Evolutionary conservation across 2,797 vertebrate genomes (phyloP).

Genomic region (Molossus alvarezi): DNA sequence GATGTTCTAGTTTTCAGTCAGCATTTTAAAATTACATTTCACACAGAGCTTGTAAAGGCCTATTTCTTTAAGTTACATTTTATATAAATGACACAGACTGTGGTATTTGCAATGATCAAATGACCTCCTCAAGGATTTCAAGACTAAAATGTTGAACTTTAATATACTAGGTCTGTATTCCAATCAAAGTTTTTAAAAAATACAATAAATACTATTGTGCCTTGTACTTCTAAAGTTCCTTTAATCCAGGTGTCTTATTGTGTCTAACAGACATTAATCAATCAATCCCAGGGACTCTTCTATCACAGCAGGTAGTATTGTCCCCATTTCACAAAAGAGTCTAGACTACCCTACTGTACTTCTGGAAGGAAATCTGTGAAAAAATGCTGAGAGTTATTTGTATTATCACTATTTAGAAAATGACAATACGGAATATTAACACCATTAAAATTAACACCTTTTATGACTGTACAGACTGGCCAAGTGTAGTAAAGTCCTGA

Average conservation of each 20-base stretch:
- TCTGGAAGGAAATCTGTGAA: neutral
- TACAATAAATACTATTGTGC: conserved; percentile 18
- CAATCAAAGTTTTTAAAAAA: conserved; percentile 48
- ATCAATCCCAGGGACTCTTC: conserved; percentile 25
- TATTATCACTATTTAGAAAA: conserved; percentile 69
- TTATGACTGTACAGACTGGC: conserved; percentile 62
- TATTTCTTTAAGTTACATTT: conserved; percentile 42
- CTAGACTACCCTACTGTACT: neutral
- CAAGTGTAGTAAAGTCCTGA: conserved; percentile 41
- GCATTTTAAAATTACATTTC: conserved; percentile 71
- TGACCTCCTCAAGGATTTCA: conserved; percentile 36
- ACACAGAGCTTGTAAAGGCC: conserved; percentile 13
- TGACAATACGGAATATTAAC: conserved; percentile 77
- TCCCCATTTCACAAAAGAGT: conserved; percentile 58
- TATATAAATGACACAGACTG: conserved; percentile 12
- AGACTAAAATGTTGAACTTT: conserved; percentile 53
- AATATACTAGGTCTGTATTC: neutral
- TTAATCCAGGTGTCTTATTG: conserved; percentile 60
- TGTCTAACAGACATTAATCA: conserved; percentile 59
- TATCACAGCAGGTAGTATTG: conserved; percentile 56
- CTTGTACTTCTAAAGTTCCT: conserved; percentile 8
- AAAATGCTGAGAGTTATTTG: conserved; percentile 59
- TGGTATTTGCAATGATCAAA: conserved; percentile 65
- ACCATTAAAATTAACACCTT: conserved; percentile 78
- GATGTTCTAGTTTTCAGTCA: conserved; percentile 64